These are phyloP conservation scores for Spea multiplicata DNA, from an alignment of 2,113 vertebrate genomes.

Conservation along the genomic window DNA sequence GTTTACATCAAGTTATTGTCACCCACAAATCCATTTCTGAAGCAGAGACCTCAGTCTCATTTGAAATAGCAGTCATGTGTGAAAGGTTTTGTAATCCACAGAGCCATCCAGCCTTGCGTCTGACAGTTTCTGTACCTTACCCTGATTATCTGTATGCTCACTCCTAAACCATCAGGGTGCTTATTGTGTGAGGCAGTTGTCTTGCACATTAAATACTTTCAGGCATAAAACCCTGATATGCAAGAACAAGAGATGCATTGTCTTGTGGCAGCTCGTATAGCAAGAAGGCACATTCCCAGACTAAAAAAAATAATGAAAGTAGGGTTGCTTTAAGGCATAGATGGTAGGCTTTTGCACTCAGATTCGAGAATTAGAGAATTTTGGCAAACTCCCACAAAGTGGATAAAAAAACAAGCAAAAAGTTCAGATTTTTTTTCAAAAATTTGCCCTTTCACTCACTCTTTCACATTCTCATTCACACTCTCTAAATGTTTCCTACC, in stretches of 20 bases:
- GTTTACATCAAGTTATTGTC: slow-evolving; percentile 13
- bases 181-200: not conserved
- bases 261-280: not conserved
- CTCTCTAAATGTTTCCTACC: too few relatives aligned
- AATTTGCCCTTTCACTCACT: too few relatives aligned
- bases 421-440: too few relatives aligned
- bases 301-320: too few relatives aligned
- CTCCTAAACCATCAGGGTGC: slow-evolving; percentile 3
- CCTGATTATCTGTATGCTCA: slow-evolving; percentile 31
- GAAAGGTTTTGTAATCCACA: slow-evolving; percentile 42
- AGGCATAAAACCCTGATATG: slow-evolving; percentile 2
- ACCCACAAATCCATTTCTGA: slow-evolving; percentile 15
- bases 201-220: slow-evolving; percentile 24
- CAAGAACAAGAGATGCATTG: not conserved
- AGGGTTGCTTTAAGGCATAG: too few relatives aligned
- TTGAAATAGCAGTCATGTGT: slow-evolving; percentile 36
- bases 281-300: too few relatives aligned
- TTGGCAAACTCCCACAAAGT: too few relatives aligned
- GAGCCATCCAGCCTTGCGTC: slow-evolving; percentile 29
- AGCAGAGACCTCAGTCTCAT: slow-evolving; percentile 21
- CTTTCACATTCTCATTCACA: too few relatives aligned
- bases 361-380: too few relatives aligned
- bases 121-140: slow-evolving; percentile 44
- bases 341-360: too few relatives aligned
- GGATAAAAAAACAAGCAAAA: too few relatives aligned